These are phyloP conservation scores for Anguilla pacifica DNA, from an alignment of 2,797 vertebrate species.

Conservation along the genomic window DNA sequence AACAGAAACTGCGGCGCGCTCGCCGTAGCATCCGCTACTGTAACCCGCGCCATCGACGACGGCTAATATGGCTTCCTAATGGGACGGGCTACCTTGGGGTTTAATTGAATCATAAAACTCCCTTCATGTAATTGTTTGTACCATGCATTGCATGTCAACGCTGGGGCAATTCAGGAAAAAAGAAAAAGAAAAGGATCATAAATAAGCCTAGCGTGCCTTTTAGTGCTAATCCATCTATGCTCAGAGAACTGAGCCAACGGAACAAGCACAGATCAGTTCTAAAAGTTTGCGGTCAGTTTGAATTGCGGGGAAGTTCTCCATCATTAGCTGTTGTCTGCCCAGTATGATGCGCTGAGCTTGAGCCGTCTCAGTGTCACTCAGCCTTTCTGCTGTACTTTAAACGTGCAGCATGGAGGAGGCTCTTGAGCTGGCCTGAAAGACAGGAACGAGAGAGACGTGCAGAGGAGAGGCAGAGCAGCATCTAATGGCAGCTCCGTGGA, in stretches of 20 bases:
- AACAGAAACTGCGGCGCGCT: neutral
- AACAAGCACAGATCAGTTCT: neutral
- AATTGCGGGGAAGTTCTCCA: neutral
- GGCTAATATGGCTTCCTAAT: neutral
- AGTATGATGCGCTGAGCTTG: neutral
- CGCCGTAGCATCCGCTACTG: neutral
- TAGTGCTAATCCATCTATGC: neutral
- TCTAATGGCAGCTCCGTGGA: neutral
- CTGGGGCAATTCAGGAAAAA: neutral
- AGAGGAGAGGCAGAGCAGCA: neutral
- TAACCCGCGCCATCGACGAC: neutral
- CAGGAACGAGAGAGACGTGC: neutral
- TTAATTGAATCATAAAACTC: too few relatives aligned
- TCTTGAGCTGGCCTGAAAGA: neutral
- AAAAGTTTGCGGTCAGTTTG: neutral
- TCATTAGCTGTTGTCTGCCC: neutral
- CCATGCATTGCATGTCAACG: too few relatives aligned
- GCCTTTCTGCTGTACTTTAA: neutral
- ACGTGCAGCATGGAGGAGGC: neutral
- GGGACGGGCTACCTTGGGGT: neutral
- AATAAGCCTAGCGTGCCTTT: neutral
- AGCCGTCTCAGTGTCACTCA: neutral
- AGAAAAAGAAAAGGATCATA: neutral
- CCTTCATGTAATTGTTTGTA: too few relatives aligned
- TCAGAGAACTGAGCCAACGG: neutral